phyloP scores from a whole-genome alignment of 2,888 invertebrate species.

The Drosophila anceps region DNA sequence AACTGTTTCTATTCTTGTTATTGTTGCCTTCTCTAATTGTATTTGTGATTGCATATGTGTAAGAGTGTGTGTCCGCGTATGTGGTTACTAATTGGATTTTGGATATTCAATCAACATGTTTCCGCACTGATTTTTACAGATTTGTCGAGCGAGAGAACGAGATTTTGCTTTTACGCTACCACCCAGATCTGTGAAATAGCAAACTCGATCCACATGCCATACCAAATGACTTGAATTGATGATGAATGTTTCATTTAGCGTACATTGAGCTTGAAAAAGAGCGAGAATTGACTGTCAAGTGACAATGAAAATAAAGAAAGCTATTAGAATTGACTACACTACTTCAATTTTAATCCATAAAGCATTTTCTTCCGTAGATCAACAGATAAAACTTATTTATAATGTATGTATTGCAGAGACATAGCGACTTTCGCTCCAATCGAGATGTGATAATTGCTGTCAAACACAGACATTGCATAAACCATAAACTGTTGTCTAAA shows the following conservation, averaged over 20 bases:
- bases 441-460: slow-evolving; percentile 57
- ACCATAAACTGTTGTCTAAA: slow-evolving; percentile 46
- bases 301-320: neutral
- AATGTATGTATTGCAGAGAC: neutral
- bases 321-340: neutral
- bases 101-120: slow-evolving; percentile 67
- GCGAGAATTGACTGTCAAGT: neutral
- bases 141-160: slow-evolving; percentile 17
- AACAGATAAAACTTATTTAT: neutral
- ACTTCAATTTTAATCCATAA: neutral
- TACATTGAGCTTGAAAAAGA: neutral
- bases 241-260: slow-evolving; percentile 11
- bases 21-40: slow-evolving; percentile 64
- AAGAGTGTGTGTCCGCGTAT: slow-evolving; percentile 17
- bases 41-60: slow-evolving; percentile 39
- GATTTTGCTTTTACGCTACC: neutral
- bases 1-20: slow-evolving; percentile 44
- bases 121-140: slow-evolving; percentile 55
- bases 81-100: slow-evolving; percentile 70
- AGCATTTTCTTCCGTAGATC: neutral
- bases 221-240: slow-evolving; percentile 7
- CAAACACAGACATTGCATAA: slow-evolving; percentile 36
- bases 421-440: neutral
- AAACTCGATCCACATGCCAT: neutral
- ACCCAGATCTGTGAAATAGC: slow-evolving; percentile 1